Evolutionary conservation across 2,113 vertebrate genomes (phyloP).

Genomic region (Chlamydotis undulata): DNA sequence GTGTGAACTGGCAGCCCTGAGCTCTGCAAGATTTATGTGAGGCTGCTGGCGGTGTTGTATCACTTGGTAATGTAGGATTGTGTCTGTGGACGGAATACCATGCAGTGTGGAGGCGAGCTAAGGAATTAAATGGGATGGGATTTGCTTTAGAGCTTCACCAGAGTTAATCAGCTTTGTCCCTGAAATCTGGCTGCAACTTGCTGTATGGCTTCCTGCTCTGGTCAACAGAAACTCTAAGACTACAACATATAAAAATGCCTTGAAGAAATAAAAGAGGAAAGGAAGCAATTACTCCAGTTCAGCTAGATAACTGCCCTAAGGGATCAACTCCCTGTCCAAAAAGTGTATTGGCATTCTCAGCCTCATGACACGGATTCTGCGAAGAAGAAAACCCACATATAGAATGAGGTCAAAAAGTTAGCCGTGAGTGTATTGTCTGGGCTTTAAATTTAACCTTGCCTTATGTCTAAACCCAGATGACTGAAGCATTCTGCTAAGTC

Average conservation of each 20-base stretch:
- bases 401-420: slow-evolving; percentile 46
- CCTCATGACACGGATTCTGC: neutral
- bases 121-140: slow-evolving; percentile 54
- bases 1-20: neutral
- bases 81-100: neutral
- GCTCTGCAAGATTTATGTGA: neutral
- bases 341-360: slow-evolving; percentile 46
- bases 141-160: slow-evolving; percentile 61
- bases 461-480: slow-evolving; percentile 17
- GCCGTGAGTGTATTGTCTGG: slow-evolving; percentile 11
- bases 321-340: slow-evolving; percentile 15
- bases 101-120: slow-evolving; percentile 2
- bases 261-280: slow-evolving; percentile 57
- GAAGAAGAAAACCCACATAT: slow-evolving; percentile 9
- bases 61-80: neutral
- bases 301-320: slow-evolving; percentile 49
- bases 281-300: slow-evolving; percentile 61
- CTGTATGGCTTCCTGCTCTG: slow-evolving; percentile 65
- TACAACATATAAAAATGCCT: slow-evolving; percentile 34
- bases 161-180: slow-evolving; percentile 67
- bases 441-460: slow-evolving; percentile 49
- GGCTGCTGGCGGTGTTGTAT: neutral
- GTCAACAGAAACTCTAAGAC: slow-evolving; percentile 52
- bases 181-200: slow-evolving; percentile 70
- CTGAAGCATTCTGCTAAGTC: slow-evolving; percentile 23